Base-by-base conservation (phyloP, 2,797 vertebrate genomes). In the Pipistrellus pipistrellus region DNA sequence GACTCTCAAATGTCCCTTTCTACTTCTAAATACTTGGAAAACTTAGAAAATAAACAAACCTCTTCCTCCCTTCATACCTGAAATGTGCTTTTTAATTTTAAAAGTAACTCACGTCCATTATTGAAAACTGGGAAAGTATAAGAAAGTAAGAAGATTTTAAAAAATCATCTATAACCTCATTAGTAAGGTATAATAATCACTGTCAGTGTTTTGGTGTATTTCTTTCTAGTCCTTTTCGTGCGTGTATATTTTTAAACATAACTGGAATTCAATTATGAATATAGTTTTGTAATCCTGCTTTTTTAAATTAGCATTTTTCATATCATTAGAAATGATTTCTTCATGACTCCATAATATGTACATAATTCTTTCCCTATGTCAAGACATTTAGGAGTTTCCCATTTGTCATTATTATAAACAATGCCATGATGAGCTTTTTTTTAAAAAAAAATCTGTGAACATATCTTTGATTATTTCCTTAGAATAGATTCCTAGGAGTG, bases 261-360 rank as follows among this genome's bases (percentile, higher is more conserved):
- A 94, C 27, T 80, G 38, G 38, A 92, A 78, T 72, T 80, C 35
- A 92, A 73, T n/a, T 93, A 76, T 23, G 93, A 78, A 84, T 92
- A 78, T 44, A 88, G 62, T 93, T 88, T 90, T 81, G 12, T 71
- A 92, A 69, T 53, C 8, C 69, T 73, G 35, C 51, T 95, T 91
- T 94, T 95, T 88, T 69, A 88, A 51, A 21, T 83, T 86, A 91
- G 21, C 44, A 87, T 93, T 96, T 95, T 87, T 69, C 41, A n/a
- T 86, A 77, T 81, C 48, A 77, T 88, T 93, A 75, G 41, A 84
- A 91, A 71, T 73, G 88, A 81, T 88, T 71, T 95, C 55, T 48
- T 78, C 59, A 62, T 88, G 51, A 72, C 51, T 94, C 59, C 6
- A 72, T 68, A 73, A 73, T 59, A 75, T 51, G 21, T 46, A 38